Base-by-base conservation (phyloP, 2,888 invertebrate species). In the Lasioglossum vierecki region DNA sequence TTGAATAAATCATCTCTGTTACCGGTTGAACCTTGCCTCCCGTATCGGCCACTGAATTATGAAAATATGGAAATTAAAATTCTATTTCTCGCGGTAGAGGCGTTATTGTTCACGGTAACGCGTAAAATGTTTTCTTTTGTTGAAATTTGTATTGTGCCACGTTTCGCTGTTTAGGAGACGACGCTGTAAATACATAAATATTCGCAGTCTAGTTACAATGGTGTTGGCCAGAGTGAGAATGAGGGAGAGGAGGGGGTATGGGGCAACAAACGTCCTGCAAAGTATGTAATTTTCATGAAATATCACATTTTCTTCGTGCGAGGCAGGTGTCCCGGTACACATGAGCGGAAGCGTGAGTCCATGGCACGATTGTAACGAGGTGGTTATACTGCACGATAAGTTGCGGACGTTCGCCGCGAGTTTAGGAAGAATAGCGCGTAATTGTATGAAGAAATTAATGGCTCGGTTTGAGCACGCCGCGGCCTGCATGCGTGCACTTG, bases 241-340 rank as follows among this genome's bases (percentile, higher is more conserved):
- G 46, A 35, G 30, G 30, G 2, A 35, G 2, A 2, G 30, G 2
- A 5, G 22, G 8, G 35, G 0, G 39, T 15, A n/a, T n/a, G 66
- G 66, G 8, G 1, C 22, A 53, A 35, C 66, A 66, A 18, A 60
- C 60, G 60, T 13, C 13, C 13, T 5, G 15, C 60, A 66, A 66
- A 66, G 35, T 66, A 66, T 35, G 66, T 35, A 66, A 35, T 66
- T 66, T 66, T 66, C 66, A 66, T 66, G 66, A 66, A 35, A 66
- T 66, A 66, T 66, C 66, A 18, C 66, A 9, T 66, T 66, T 66
- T 66, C 66, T 66, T 66, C 35, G 66, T 30, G 66, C 30, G 35
- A 35, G 35, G 30, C 66, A 66, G 66, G 66, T 66, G 66, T 66
- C 66, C 66, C 18, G 30, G 66, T 30, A 66, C 66, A 66, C 66